Conservation (phyloP, 2,797 vertebrate species). For the Momotus momota region DNA sequence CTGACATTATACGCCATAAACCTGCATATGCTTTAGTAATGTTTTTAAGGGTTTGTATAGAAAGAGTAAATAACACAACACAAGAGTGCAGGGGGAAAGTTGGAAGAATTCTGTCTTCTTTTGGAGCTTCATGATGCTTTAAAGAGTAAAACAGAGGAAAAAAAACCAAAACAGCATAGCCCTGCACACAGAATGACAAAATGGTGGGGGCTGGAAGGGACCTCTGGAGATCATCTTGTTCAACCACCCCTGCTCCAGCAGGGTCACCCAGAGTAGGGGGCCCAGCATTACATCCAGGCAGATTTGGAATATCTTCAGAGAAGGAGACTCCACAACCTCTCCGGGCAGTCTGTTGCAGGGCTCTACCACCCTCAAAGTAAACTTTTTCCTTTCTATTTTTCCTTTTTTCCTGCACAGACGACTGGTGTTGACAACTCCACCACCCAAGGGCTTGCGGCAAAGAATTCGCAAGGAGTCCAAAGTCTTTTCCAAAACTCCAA, state of each 20-base stretch:
- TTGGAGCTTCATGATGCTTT: background rate
- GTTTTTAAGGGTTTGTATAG: background rate
- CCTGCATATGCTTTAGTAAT: fast-evolving
- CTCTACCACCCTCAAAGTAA: background rate
- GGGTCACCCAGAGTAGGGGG: no score
- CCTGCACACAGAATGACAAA: background rate
- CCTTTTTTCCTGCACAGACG: background rate
- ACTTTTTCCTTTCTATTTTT: background rate
- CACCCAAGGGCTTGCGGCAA: background rate
- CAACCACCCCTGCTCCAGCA: background rate
- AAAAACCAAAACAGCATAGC: background rate
- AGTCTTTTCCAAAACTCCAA: background rate
- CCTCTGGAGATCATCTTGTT: background rate
- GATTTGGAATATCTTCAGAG: background rate
- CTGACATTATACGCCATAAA: background rate
- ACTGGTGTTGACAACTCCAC: background rate
- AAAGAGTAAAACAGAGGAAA: background rate
- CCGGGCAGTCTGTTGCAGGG: background rate
- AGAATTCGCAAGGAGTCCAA: background rate
- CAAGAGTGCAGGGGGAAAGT: background rate
- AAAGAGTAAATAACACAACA: background rate
- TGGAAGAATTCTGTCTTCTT: background rate
- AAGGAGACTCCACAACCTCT: background rate
- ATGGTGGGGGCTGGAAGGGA: background rate
- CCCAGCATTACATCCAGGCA: background rate